Base-by-base conservation (phyloP, 1,140 invertebrate genomes). In the Drosophila nannoptera region DNA sequence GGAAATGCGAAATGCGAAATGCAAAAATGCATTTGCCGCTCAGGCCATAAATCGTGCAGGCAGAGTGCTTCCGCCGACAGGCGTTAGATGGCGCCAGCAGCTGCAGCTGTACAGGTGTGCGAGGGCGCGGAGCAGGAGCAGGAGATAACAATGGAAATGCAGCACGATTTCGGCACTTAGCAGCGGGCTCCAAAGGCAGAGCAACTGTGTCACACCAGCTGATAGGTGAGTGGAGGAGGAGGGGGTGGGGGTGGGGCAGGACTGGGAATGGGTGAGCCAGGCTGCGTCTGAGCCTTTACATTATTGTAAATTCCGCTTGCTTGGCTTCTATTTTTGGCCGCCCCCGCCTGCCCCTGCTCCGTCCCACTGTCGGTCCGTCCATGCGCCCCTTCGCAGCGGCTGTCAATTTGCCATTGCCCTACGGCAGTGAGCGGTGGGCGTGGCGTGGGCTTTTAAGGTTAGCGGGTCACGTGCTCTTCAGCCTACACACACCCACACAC, bases 391-490 rank as follows among this genome's bases (percentile, higher is more conserved):
- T 22, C 22, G 22, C 22, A 22, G 22, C 22, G 22, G 22, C 78
- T 83, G 78, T 84, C 80, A 83, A 83, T 83, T 83, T 83, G 80
- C 63, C 69, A 84, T 80, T 80, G 80, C 80, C 80, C 69, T 84
- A 68, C 64, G 76, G 72, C 76, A 52, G 78, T 74, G 50, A 54
- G 40, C 12, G 40, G 54, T 31, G 35, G 42, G 48, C 36, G 45
- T 29, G 58, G 43, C 48, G 43, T 36, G 48, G 46, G 55, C 40
- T 67, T 73, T 83, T 83, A 77, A 66, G 80, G 81, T 84, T 84
- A 84, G 69, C 80, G 69, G 76, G 80, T 84, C 80, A 83, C 80
- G 80, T 83, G 80, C 80, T 63, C 53, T 69, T 63, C 66, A 84
- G 54, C 38, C 70, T 48, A 45, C 8, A 64, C 14, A 43, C 12